Conservation (phyloP, 2,888 invertebrate genomes). For the Diloba caeruleocephala region DNA sequence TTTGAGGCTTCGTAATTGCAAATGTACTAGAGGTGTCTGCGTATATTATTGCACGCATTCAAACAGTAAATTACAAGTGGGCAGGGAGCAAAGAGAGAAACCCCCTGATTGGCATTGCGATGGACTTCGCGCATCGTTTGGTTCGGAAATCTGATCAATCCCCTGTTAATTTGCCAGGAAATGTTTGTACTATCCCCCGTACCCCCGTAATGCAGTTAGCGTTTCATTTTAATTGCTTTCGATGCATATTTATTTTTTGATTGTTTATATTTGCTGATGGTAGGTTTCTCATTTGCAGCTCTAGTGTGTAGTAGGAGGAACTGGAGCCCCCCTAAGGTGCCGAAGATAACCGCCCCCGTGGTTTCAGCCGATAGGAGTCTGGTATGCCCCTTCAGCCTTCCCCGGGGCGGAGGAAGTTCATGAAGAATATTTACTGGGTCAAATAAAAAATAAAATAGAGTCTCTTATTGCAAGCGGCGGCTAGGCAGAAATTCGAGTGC, state of each 20-base stretch:
- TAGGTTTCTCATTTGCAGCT: too few relatives aligned
- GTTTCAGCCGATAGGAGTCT: too few relatives aligned
- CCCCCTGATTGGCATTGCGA: constrained; percentile 85
- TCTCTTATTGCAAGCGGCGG: too few relatives aligned
- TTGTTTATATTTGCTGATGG: constrained; percentile 16
- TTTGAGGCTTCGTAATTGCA: constrained; percentile 35
- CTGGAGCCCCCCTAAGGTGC: too few relatives aligned
- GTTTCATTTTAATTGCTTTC: constrained; percentile 63
- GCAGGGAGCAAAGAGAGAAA: constrained; percentile 53
- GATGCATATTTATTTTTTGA: constrained; percentile 25
- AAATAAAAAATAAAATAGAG: too few relatives aligned
- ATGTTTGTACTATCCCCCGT: constrained; percentile 68
- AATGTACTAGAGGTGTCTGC: constrained; percentile 17
- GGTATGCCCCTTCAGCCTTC: too few relatives aligned
- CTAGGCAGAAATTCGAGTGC: too few relatives aligned
- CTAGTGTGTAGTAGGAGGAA: too few relatives aligned
- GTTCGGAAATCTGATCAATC: constrained; percentile 86
- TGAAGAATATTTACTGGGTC: too few relatives aligned
- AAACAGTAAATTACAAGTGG: constrained; percentile 64
- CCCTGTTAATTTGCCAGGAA: constrained; percentile 81
- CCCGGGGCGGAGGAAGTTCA: too few relatives aligned
- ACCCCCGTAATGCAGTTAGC: constrained; percentile 69
- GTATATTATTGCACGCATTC: constrained; percentile 56
- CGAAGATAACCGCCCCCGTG: too few relatives aligned
- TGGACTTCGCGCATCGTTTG: constrained; percentile 78